Evolutionary conservation across 2,888 invertebrate genomes (phyloP), one percentile per base, ranked within the genome.

Genomic region (Eilema griseolum): DNA sequence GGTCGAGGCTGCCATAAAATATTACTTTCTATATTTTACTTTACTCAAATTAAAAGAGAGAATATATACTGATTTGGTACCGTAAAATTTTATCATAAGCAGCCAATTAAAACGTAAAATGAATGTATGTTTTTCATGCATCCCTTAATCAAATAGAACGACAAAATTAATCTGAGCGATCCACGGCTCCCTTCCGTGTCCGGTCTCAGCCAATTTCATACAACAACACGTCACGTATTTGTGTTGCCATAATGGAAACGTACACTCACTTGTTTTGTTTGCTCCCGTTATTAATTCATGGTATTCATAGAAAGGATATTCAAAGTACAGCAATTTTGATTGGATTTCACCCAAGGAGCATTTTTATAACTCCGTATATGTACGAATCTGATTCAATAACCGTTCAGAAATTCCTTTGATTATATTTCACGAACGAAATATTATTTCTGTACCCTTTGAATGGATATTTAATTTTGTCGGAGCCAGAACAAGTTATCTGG

Each of bases 151-250:
- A 90, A 88, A 89, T 87, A 87, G 79, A 85, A 83, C 81, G 85
- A 85, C 86, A 86, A 87, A 89, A 92, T 90, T 89, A 90, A 90
- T 90, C 88, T 87, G 86, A 67, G 65, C 81, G 73, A 79, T 83
- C 87, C 85, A 83, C 80, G 78, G 78, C 61, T 37, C 84, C 89
- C 85, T 83, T 82, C 76, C 78, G 74, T 71, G 80, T 83, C 87
- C 88, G 82, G 83, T 81, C 83, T 79, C 76, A 86, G 83, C 85
- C 91, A 92, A 93, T 93, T 92, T 92, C 89, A 88, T 89, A 92
- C 86, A 93, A 93, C 88, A 93, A 92, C 92, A 92, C 83, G 80
- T 86, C 84, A 85, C 80, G 82, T 88, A 88, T 89, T 89, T 89
- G 88, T 87, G 82, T 81, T 86, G 75, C 83, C 84, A 81, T 88